Percentiles rank a stretch among this genome's conserved stretches.
Conservation (phyloP, 2,888 invertebrate species). For the Bembecia ichneumoniformis region DNA sequence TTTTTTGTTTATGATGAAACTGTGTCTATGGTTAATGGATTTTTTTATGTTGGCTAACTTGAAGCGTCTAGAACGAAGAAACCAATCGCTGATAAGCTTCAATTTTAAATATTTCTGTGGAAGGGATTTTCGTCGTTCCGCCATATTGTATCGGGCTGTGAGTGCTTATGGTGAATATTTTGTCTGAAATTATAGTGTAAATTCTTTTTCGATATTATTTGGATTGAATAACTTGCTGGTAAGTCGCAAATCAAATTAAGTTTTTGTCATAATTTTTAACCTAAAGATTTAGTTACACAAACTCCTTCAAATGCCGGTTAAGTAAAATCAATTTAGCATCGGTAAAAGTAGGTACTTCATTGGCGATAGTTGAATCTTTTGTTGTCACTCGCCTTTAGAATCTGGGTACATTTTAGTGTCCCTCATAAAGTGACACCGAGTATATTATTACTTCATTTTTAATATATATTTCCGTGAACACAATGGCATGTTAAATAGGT, state of each 20-base stretch:
- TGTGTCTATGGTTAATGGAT: conserved; percentile 8
- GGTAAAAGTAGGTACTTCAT: conserved; percentile 7
- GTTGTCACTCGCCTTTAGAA: neutral
- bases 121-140: conserved; percentile 64
- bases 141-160: conserved; percentile 69
- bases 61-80: conserved; percentile 48
- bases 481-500: no score
- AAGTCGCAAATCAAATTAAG: conserved; percentile 40
- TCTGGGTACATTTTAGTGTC: neutral
- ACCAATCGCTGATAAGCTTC: conserved; percentile 51
- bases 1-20: conserved; percentile 2
- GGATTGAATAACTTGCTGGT: conserved; percentile 60
- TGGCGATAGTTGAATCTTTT: neutral
- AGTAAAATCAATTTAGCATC: conserved; percentile 10
- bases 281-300: conserved; percentile 14
- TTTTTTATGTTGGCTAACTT: conserved; percentile 32
- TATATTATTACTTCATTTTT: no score
- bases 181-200: conserved; percentile 48
- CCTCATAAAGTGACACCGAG: no score
- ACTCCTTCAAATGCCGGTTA: conserved; percentile 25
- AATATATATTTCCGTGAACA: no score
- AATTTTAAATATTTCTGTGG: conserved; percentile 64
- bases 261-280: conserved; percentile 46
- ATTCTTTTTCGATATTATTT: conserved; percentile 50
- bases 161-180: conserved; percentile 60